These are phyloP conservation scores for Clytia hemisphaerica DNA, from an alignment of 30 jellyfish, hydroid and myxozoan genomes.

Conservation along the genomic window DNA sequence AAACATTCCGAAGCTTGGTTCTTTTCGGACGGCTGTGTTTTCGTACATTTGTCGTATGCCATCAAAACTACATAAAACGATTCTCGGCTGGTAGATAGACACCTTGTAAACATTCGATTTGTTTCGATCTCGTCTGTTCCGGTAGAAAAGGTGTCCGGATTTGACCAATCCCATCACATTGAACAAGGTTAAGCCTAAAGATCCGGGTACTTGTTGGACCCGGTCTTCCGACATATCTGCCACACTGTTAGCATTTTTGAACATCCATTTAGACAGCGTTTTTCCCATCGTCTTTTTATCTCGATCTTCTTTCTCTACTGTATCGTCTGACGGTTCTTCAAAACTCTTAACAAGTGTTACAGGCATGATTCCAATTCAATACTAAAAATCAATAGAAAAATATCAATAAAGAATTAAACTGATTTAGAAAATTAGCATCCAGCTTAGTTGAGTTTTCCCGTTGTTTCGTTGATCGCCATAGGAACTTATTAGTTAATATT, in stretches of 20 bases:
- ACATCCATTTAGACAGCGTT: not conserved
- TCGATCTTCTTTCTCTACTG: not conserved
- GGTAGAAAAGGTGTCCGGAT: constrained; percentile 1
- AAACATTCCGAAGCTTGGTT: not conserved
- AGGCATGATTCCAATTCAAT: too few relatives aligned
- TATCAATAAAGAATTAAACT: too few relatives aligned
- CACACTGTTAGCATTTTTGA: not conserved
- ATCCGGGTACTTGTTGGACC: not conserved
- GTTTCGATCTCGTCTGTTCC: not conserved
- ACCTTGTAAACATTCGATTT: not conserved
- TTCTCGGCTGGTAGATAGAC: not conserved
- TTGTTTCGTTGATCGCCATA: too few relatives aligned
- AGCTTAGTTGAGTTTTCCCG: too few relatives aligned
- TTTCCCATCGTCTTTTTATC: not conserved
- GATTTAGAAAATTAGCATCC: too few relatives aligned
- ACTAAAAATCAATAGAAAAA: too few relatives aligned
- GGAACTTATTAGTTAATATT: too few relatives aligned
- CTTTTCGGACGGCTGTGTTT: not conserved
- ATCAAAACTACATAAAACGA: not conserved
- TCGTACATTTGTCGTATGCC: not conserved
- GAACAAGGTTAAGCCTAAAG: not conserved
- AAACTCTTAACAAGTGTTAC: too few relatives aligned
- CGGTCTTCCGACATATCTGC: too few relatives aligned
- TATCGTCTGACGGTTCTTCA: not conserved
- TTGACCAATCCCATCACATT: not conserved